Conservation (phyloP, 1,140 invertebrate species). For the Hyposmocoma kahamanoa region DNA sequence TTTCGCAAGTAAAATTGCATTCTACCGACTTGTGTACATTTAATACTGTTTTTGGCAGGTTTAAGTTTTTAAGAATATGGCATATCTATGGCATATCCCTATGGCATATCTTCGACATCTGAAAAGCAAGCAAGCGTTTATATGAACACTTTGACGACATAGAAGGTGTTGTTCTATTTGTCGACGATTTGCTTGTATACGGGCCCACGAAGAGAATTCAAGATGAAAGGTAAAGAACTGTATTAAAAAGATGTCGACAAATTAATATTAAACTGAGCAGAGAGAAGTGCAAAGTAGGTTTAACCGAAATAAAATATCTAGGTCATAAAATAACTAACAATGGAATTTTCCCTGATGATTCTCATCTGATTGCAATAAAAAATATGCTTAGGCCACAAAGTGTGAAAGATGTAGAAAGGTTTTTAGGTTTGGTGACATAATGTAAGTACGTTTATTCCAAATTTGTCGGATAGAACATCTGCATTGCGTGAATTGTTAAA, state of each 20-base stretch:
- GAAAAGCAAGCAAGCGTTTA: neutral
- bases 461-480: neutral
- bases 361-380: neutral
- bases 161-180: constrained; percentile 9
- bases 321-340: constrained; percentile 7
- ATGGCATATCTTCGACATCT: constrained; percentile 1
- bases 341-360: neutral
- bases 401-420: neutral
- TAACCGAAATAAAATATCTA: constrained; percentile 10
- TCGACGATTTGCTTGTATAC: constrained; percentile 1
- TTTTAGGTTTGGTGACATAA: constrained; percentile 3
- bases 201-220: constrained; percentile 4
- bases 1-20: constrained; percentile 21
- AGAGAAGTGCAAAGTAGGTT: constrained; percentile 15
- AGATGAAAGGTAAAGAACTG: neutral
- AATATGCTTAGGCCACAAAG: neutral
- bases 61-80: constrained; percentile 1
- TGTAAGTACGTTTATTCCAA: neutral
- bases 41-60: constrained; percentile 1
- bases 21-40: neutral
- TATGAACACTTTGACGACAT: constrained; percentile 5
- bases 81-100: neutral
- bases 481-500: neutral
- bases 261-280: constrained; percentile 13
- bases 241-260: neutral